Conservation (phyloP, 1,140 invertebrate species). For the Platorchestia sp. region DNA sequence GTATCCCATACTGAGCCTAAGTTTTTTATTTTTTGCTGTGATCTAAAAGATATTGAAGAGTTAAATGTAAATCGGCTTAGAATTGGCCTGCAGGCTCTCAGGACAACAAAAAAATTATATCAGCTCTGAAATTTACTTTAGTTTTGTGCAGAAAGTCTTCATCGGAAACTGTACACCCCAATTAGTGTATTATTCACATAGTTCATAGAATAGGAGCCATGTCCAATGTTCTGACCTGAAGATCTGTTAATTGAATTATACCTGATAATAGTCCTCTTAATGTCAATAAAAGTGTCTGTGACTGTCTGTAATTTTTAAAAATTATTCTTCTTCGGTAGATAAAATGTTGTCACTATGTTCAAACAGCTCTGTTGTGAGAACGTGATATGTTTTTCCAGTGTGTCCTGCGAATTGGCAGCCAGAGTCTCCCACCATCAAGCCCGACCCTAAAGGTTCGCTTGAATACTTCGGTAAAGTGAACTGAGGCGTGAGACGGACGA, state of each 20-base stretch:
- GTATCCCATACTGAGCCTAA: no score
- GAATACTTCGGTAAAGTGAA: slow-evolving; percentile 69
- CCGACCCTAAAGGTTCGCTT: slow-evolving; percentile 76
- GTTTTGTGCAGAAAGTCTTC: no score
- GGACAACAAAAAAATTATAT: no score
- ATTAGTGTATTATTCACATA: no score
- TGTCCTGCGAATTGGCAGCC: slow-evolving; percentile 90
- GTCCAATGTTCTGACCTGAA: neutral
- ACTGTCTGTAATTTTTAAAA: neutral
- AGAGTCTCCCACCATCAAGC: slow-evolving; percentile 85
- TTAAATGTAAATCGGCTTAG: no score
- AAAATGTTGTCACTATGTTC: neutral
- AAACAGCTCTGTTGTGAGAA: no score
- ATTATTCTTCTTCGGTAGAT: neutral
- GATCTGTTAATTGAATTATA: neutral
- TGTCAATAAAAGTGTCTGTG: neutral
- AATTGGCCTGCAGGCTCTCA: no score
- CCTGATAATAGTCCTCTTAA: neutral
- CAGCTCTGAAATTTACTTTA: no score
- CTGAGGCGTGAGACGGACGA: slow-evolving; percentile 43
- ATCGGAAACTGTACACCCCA: no score
- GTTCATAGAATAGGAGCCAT: neutral
- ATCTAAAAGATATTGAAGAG: no score
- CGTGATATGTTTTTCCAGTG: slow-evolving; percentile 73
- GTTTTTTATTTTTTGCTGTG: no score